Percentiles rank a stretch among this genome's conserved stretches.
phyloP scores from a whole-genome alignment of 2,797 vertebrate species.

The Masticophis lateralis region DNA sequence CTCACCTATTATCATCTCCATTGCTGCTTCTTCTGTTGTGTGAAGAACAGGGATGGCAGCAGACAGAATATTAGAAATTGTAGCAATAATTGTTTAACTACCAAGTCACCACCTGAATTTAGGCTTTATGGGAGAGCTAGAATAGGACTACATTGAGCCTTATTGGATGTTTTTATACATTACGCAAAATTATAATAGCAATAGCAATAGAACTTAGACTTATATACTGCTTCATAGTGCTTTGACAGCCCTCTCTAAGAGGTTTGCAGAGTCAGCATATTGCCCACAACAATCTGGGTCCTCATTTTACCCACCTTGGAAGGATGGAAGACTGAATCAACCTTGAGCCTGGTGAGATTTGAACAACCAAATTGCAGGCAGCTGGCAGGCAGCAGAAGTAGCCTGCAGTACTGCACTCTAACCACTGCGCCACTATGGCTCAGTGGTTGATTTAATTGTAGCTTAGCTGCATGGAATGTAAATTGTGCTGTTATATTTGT shows the following conservation, averaged over 20 bases:
- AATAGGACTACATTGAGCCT: neutral
- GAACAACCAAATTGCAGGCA: too few relatives aligned
- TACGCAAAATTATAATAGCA: neutral
- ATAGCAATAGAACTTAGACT: too few relatives aligned
- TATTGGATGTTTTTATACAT: neutral
- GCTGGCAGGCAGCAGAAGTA: too few relatives aligned
- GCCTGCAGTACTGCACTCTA: too few relatives aligned
- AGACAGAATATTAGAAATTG: neutral
- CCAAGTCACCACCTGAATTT: neutral
- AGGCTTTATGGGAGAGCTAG: neutral
- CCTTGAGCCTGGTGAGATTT: too few relatives aligned
- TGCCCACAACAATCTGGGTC: too few relatives aligned
- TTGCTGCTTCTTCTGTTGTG: neutral
- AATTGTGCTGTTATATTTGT: neutral
- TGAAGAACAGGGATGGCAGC: neutral
- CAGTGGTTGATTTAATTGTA: neutral
- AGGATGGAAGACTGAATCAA: too few relatives aligned
- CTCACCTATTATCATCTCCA: neutral
- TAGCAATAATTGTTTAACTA: neutral
- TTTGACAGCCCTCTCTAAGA: too few relatives aligned
- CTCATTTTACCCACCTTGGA: too few relatives aligned
- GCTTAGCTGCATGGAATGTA: neutral
- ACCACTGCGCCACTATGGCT: too few relatives aligned
- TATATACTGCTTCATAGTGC: too few relatives aligned
- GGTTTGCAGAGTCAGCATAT: too few relatives aligned